phyloP scores from a whole-genome alignment of 2,113 vertebrate species.

The Myodes glareolus region DNA sequence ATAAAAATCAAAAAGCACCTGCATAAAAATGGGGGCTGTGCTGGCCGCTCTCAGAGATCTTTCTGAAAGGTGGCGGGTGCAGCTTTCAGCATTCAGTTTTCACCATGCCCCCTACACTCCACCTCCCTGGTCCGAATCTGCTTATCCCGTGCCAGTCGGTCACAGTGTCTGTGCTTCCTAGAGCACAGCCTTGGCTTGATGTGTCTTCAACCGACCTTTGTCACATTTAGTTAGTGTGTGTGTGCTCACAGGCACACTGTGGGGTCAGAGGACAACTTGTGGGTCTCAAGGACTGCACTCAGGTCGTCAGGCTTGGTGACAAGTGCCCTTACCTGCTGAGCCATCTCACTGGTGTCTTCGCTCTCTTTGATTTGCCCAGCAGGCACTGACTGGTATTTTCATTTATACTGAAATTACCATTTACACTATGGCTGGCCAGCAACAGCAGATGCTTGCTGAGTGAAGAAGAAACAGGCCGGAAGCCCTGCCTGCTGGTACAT shows the following conservation, averaged over 20 bases:
- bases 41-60: background rate
- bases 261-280: background rate
- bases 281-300: background rate
- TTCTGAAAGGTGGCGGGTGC: background rate
- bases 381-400: background rate
- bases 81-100: background rate
- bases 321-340: background rate
- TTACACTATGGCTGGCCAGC: background rate
- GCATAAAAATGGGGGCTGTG: background rate
- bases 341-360: background rate
- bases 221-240: background rate
- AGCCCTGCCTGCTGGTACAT: background rate
- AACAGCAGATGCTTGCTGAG: background rate
- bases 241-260: background rate
- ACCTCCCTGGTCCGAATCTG: background rate
- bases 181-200: background rate
- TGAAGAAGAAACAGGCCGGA: background rate
- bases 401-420: background rate
- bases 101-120: no score
- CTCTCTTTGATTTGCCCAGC: background rate
- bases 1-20: background rate
- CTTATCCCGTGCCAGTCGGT: background rate
- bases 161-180: background rate
- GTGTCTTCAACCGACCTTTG: background rate
- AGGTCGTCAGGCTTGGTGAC: background rate